Evolutionary conservation across 2,113 vertebrate genomes (phyloP).

Genomic region (Cariama cristata): DNA sequence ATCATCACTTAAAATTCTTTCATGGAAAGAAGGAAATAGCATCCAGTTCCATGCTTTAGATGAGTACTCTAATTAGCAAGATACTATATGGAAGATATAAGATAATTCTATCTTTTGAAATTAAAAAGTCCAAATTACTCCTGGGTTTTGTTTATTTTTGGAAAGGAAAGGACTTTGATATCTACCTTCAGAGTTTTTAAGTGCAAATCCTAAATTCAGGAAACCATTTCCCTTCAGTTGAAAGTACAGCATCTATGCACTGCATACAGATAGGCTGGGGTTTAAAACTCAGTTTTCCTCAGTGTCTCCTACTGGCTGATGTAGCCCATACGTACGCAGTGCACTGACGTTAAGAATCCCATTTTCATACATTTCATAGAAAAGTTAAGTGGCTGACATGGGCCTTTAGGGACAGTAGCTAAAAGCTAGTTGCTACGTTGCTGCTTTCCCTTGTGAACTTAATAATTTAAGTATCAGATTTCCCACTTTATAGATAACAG

Average conservation of each 20-base stretch:
- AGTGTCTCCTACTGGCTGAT: neutral
- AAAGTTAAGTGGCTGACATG: neutral
- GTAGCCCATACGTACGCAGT: neutral
- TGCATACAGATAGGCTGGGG: neutral
- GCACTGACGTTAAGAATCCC: neutral
- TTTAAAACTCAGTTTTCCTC: neutral
- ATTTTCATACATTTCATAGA: neutral
- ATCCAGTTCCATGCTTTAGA: neutral
- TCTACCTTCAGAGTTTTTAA: neutral
- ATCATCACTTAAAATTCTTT: neutral
- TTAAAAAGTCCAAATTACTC: neutral
- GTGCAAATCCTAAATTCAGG: neutral
- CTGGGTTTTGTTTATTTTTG: neutral
- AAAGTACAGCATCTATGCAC: neutral
- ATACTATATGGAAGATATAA: neutral
- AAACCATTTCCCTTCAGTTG: neutral
- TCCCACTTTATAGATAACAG: neutral
- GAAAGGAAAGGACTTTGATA: neutral
- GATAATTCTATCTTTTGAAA: neutral
- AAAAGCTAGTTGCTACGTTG: neutral
- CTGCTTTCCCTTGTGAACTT: constrained; percentile 7
- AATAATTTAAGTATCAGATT: neutral
- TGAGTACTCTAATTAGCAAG: neutral
- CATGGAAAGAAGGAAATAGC: neutral
- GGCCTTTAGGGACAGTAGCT: neutral